Base-by-base conservation (phyloP, 2,888 invertebrate genomes). In the Catocala fraxini region DNA sequence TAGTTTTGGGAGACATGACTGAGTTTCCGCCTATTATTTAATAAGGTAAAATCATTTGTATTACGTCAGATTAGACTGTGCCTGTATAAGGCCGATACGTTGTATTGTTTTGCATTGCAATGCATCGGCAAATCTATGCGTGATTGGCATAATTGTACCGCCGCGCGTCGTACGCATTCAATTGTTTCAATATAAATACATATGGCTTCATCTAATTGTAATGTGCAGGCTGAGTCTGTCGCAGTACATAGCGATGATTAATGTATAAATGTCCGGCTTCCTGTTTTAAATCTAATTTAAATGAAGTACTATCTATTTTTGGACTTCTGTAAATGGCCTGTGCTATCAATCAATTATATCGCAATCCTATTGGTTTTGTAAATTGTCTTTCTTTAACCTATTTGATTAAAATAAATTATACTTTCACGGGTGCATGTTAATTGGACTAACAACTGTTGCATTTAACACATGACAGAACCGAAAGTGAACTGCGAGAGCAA, bases 111-210 rank as follows among this genome's bases (percentile, higher is more conserved):
- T 77, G 78, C 79, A 84, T 85, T 74, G 77, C 73, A 77, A 78
- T 77, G 82, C 82, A 85, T 84, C 71, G 74, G 70, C 71, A 71
- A 68, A 80, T 83, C 73, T 71, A 78, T 75, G 72, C 88, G 86
- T 86, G 89, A 85, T 85, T 82, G 84, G 82, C 80, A 85, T 88
- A 83, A 83, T 85, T 84, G 81, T 71, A 70, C 72, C 65, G 64
- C 77, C 70, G 71, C 82, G 80, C 68, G 72, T 78, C 70, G 71
- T 82, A 80, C 68, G 72, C 76, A 74, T 71, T 84, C 82, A 82
- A 84, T 87, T 84, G 86, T 84, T 81, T 68, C 79, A 80, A 81
- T 82, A 80, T 73, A 69, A 77, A 77, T 70, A 59, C 53, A 45
- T 49, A 81, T 75, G 80, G 80, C 77, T 82, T 83, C 83, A 81